Conservation (phyloP, 2,888 invertebrate genomes). For the Netelia fuscicornis region DNA sequence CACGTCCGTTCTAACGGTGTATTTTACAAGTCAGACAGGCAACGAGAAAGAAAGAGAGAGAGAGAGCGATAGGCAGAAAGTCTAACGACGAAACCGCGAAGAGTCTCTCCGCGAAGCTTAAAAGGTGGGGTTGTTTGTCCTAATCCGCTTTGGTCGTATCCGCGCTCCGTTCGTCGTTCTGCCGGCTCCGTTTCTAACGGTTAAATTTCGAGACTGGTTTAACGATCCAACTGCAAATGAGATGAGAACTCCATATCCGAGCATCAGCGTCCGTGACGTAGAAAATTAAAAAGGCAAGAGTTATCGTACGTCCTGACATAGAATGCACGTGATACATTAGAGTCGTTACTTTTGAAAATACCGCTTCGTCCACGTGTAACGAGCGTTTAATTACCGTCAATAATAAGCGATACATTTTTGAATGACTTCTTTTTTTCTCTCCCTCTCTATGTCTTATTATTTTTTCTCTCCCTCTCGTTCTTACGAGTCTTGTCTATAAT, state of each 20-base stretch:
- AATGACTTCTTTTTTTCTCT: neutral
- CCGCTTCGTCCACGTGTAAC: conserved; percentile 45
- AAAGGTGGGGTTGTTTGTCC: conserved; percentile 30
- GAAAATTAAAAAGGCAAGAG: conserved; percentile 35
- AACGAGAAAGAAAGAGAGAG: neutral
- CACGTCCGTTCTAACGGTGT: conserved; percentile 67
- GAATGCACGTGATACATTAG: neutral
- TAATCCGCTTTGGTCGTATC: conserved; percentile 41
- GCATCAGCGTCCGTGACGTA: conserved; percentile 40
- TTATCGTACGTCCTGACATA: conserved; percentile 9
- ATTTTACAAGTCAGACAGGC: conserved; percentile 15
- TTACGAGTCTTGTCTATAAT: neutral
- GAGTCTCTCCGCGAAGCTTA: conserved; percentile 3
- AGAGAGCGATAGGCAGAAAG: neutral
- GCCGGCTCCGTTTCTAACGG: conserved; percentile 63
- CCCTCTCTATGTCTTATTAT: neutral
- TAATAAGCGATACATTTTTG: conserved; percentile 25
- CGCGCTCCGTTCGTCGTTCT: conserved; percentile 43
- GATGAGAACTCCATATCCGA: conserved; percentile 44
- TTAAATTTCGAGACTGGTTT: conserved; percentile 41
- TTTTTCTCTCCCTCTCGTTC: neutral
- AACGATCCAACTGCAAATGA: conserved; percentile 66
- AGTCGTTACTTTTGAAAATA: conserved; percentile 24
- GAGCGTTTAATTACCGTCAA: conserved; percentile 58
- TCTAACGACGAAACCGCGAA: conserved; percentile 45